Conservation (phyloP, 2,888 invertebrate species). For the Dynastes maya region DNA sequence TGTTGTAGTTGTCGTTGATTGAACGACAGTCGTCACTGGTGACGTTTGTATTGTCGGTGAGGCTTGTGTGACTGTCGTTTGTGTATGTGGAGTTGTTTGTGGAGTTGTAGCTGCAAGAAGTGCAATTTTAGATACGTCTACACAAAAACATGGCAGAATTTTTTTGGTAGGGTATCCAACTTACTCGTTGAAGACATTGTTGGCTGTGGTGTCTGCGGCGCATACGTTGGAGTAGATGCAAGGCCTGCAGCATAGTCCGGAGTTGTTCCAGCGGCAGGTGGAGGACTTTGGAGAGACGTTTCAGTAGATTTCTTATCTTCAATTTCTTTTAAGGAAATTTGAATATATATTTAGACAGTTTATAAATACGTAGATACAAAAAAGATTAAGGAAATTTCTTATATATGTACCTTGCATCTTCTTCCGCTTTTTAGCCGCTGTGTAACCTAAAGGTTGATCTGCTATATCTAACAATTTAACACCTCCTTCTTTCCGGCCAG, state of each 20-base stretch:
- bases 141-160: neutral
- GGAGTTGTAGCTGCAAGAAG: slow-evolving; percentile 60
- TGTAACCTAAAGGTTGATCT: slow-evolving; percentile 90
- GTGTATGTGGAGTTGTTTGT: slow-evolving; percentile 50
- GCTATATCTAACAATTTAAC: slow-evolving; percentile 95
- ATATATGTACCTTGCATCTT: slow-evolving; percentile 79
- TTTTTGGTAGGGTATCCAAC: slow-evolving; percentile 13
- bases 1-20: slow-evolving; percentile 68
- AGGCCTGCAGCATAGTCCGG: slow-evolving; percentile 90
- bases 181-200: slow-evolving; percentile 63
- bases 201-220: slow-evolving; percentile 68
- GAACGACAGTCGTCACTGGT: slow-evolving; percentile 57
- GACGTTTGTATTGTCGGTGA: slow-evolving; percentile 48
- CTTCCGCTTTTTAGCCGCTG: slow-evolving; percentile 90
- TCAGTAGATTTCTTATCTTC: slow-evolving; percentile 79
- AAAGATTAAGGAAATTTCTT: slow-evolving; percentile 19
- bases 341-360: too few relatives aligned
- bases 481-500: slow-evolving; percentile 88
- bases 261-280: slow-evolving; percentile 70
- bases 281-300: slow-evolving; percentile 66
- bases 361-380: slow-evolving; percentile 15
- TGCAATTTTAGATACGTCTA: neutral
- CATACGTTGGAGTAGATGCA: slow-evolving; percentile 73
- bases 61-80: slow-evolving; percentile 47
- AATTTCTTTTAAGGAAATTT: slow-evolving; percentile 70